phyloP scores from a whole-genome alignment of 2,888 invertebrate species.

The Schizaphis graminum region DNA sequence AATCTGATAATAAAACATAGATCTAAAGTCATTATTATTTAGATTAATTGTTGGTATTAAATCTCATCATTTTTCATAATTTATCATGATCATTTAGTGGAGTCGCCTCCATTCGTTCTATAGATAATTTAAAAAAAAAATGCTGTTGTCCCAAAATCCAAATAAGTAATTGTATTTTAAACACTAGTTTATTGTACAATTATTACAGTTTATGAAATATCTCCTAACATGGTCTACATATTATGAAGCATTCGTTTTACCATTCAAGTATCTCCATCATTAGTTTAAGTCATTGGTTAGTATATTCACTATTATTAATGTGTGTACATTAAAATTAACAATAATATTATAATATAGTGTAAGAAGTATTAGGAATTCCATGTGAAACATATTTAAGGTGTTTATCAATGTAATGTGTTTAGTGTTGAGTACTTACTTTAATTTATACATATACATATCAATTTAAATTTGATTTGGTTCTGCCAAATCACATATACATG shows the following conservation, averaged over 20 bases:
- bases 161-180: neutral
- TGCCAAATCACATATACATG: neutral
- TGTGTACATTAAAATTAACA: neutral
- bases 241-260: neutral
- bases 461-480: neutral
- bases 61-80: neutral
- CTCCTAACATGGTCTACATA: neutral
- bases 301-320: neutral
- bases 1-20: neutral
- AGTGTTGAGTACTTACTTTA: neutral
- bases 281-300: neutral
- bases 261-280: neutral
- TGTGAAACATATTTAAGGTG: neutral
- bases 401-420: too few relatives aligned
- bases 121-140: neutral
- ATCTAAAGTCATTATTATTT: neutral
- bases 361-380: neutral
- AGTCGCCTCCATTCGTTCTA: neutral
- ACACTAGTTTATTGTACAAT: neutral
- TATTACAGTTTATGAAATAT: neutral
- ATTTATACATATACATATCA: neutral
- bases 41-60: neutral
- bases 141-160: neutral
- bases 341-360: neutral
- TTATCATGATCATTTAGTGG: neutral